Evolutionary conservation across 2,797 vertebrate genomes (phyloP).

Genomic region (Rallus crepitans): DNA sequence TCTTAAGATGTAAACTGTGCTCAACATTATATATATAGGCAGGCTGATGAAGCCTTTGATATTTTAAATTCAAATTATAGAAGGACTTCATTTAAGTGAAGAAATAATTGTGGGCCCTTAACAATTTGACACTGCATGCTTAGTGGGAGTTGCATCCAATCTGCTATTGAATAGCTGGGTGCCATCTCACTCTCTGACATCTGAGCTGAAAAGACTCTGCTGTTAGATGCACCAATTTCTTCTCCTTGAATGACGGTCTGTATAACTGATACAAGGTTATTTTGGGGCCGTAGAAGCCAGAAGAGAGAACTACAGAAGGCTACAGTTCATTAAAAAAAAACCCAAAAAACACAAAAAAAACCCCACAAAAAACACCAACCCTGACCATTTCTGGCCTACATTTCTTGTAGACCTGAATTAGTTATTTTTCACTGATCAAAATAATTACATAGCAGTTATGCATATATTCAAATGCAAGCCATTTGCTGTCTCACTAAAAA

Average conservation of each 20-base stretch:
- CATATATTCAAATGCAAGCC: constrained; percentile 44
- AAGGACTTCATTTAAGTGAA: constrained; percentile 59
- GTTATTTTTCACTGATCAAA: constrained; percentile 64
- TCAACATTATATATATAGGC: neutral
- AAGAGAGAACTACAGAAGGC: constrained; percentile 30
- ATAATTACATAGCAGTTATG: constrained; percentile 53
- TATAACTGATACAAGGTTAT: neutral
- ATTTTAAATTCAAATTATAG: constrained; percentile 70
- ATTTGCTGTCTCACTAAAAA: constrained; percentile 29
- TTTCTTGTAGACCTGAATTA: constrained; percentile 69
- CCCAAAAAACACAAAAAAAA: no score
- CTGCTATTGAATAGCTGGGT: constrained; percentile 64
- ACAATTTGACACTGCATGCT: constrained; percentile 48
- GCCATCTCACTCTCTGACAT: constrained; percentile 62
- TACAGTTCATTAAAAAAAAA: constrained; percentile 77
- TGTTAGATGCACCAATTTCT: constrained; percentile 51
- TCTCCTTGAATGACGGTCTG: constrained; percentile 49
- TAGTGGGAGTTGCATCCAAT: constrained; percentile 40
- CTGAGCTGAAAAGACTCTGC: constrained; percentile 68
- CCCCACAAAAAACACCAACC: constrained; percentile 27
- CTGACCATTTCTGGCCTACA: constrained; percentile 68
- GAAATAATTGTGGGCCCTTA: constrained; percentile 62
- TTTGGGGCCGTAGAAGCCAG: constrained; percentile 9
- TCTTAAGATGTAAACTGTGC: constrained; percentile 23
- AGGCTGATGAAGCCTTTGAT: constrained; percentile 52